Base-by-base conservation (phyloP, 2,888 invertebrate species). In the Cephalotes varians region DNA sequence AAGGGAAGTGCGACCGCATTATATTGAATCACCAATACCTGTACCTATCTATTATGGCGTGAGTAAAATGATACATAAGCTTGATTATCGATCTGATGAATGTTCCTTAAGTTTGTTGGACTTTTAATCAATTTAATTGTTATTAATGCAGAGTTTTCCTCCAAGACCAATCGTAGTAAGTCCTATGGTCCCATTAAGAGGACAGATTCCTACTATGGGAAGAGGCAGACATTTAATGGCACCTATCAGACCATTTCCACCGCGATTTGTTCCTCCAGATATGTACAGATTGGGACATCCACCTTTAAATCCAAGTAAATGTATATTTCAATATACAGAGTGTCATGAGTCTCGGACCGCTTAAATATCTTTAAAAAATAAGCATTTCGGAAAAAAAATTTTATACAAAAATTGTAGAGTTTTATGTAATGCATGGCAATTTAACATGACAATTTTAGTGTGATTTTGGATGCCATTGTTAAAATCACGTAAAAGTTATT, bases 31-130 rank as follows among this genome's bases (percentile, higher is more conserved):
- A 4, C 83, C 73, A 12, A 85, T 92, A 54, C 90, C 89, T 37
- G 85, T 92, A 56, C 91, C 92, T 31, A 31, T 91, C 69, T 92
- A 89, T 81, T 92, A 88, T 71, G 87, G 87, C 12, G 92, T 92
- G 71, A 74, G 88, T 86, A 62, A 47, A 31, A 79, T 54, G 31
- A 12, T 69, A 28, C 67, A 15, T 9, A 31, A 7, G 10, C 47
- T 7, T 40, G 37, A 28, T 12, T 49, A 37, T 21, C 1, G 3
- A 47, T 65, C 2, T 69, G 40, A 69, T n/a, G 1, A 56, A 25
- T 71, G 4, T 25, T 28, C 1, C 6, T 34, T 12, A 1, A 58
- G 0, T 60, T 60, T 2, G 15, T 44, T 76, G 5, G 1, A 76
- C 0, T 77, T 31, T 18, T 34, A 47, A 73, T 74, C 18, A 1